phyloP scores from a whole-genome alignment of 2,113 vertebrate species.

The Scomber colias region DNA sequence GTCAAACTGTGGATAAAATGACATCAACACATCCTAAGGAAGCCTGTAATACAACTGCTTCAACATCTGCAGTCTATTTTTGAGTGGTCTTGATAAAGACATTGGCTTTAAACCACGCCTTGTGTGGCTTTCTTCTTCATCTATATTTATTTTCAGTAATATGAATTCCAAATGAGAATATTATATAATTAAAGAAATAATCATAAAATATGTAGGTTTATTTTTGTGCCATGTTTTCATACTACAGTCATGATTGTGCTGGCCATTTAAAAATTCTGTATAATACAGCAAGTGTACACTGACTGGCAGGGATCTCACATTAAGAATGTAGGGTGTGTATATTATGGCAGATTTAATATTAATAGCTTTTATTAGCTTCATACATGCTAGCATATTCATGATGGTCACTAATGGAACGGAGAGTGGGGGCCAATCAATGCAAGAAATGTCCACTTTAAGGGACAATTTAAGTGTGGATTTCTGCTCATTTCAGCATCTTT shows the following conservation, averaged over 20 bases:
- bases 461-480: not conserved
- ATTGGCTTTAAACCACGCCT: too few species aligned
- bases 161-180: too few species aligned
- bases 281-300: conserved; percentile 1
- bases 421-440: not conserved
- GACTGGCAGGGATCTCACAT: conserved; percentile 31
- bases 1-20: too few species aligned
- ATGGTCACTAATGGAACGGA: conserved; percentile 70
- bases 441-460: conserved; percentile 5
- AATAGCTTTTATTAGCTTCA: conserved; percentile 77
- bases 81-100: too few species aligned
- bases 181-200: not conserved
- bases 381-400: conserved; percentile 78
- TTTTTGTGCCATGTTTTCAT: not conserved
- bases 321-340: conserved; percentile 69
- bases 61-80: too few species aligned
- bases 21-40: too few species aligned
- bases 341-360: conserved; percentile 78
- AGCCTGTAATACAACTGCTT: too few species aligned
- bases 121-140: too few species aligned
- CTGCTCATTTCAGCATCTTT: not conserved
- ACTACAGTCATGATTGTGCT: accelerated
- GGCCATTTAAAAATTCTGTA: conserved; percentile 15
- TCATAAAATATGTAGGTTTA: not conserved
- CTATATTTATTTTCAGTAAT: too few species aligned